These are phyloP conservation scores for Arvicanthis niloticus DNA, from an alignment of 2,113 vertebrate species.

Conservation along the genomic window DNA sequence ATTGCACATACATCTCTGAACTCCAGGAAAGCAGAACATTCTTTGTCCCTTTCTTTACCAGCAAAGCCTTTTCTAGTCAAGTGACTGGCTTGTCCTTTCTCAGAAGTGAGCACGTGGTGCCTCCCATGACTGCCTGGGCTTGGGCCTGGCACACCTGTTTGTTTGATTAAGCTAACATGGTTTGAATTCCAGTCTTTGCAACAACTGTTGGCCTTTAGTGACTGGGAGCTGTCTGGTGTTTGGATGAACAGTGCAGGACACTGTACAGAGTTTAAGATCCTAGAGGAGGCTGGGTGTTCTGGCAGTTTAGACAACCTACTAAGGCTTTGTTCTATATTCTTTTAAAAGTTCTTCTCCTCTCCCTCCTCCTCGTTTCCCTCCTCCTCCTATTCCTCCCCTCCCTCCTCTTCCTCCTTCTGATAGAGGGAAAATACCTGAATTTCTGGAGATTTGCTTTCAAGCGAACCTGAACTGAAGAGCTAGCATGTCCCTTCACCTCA, in stretches of 20 bases:
- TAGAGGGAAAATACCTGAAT: background rate
- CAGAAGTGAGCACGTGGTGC: background rate
- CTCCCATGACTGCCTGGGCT: background rate
- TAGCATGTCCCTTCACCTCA: background rate
- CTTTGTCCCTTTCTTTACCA: conserved; percentile 33
- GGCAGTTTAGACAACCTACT: background rate
- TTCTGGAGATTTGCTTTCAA: background rate
- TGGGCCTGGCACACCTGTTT: background rate
- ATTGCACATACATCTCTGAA: conserved; percentile 29
- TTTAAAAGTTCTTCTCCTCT: background rate
- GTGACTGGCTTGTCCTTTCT: background rate
- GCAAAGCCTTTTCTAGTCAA: background rate
- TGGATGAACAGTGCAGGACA: background rate
- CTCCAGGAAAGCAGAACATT: conserved; percentile 31
- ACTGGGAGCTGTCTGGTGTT: background rate
- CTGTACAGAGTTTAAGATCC: too few species aligned
- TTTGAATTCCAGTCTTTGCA: background rate
- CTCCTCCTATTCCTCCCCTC: too few species aligned
- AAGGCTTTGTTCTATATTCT: conserved; percentile 7
- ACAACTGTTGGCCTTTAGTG: background rate
- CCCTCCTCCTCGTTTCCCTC: too few species aligned
- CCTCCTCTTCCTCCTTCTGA: too few species aligned
- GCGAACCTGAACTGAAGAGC: background rate
- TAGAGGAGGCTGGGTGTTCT: background rate
- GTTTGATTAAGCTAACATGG: background rate